Evolutionary conservation across 2,797 vertebrate species (phyloP).

Genomic region (Setipinna tenuifilis): DNA sequence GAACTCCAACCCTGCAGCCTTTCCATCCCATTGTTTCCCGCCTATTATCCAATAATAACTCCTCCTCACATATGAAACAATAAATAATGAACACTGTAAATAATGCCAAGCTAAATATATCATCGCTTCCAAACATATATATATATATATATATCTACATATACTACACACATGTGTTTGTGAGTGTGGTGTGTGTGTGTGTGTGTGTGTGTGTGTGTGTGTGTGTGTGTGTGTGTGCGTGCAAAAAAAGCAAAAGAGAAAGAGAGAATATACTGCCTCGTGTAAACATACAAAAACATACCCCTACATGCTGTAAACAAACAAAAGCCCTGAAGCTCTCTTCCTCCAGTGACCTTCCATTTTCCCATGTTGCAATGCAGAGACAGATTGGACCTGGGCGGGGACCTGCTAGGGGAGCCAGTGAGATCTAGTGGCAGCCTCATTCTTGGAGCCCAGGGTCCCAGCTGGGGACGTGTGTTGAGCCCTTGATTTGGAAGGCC

Average conservation of each 20-base stretch:
- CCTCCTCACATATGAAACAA: neutral
- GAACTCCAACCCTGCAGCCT: conserved; percentile 60
- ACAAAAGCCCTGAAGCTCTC: neutral
- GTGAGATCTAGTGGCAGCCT: conserved; percentile 54
- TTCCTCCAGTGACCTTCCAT: neutral
- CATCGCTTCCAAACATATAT: no score
- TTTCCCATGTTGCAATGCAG: conserved; percentile 3
- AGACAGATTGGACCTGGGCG: conserved; percentile 60
- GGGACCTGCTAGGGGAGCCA: conserved; percentile 55
- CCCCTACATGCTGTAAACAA: neutral
- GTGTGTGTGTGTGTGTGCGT: no score
- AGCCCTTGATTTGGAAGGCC: conserved; percentile 41
- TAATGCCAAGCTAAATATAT: neutral
- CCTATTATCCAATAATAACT: conserved; percentile 31
- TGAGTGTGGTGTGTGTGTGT: no score
- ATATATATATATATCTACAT: no score
- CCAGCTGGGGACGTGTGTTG: conserved; percentile 22
- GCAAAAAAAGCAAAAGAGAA: neutral
- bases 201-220: no score
- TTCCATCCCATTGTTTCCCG: conserved; percentile 67
- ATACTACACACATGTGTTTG: no score
- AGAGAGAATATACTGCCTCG: neutral
- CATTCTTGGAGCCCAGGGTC: neutral
- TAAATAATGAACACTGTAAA: neutral
- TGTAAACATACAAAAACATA: neutral